Base-by-base conservation (phyloP, 2,797 vertebrate species). In the Pangasius larnaudii region DNA sequence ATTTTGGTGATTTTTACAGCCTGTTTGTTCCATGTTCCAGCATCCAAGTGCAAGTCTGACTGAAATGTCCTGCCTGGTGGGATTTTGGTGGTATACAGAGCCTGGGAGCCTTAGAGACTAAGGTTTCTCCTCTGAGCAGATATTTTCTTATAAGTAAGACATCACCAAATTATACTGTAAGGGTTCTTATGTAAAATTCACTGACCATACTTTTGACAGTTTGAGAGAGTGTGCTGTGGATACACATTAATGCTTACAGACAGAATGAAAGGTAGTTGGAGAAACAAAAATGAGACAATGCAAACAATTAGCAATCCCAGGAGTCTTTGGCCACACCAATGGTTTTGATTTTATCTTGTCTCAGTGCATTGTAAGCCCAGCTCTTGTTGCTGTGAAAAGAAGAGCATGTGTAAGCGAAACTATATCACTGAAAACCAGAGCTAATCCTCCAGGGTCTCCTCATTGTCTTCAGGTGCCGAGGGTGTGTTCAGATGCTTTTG, bases 401-500 rank as follows among this genome's bases (percentile, higher is more conserved):
- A 82, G 5, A 56, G 91, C 92, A 84, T 88, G 80, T 91, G 91
- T 91, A 95, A 92, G 91, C 92, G 93, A 92, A 89, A 93, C 90
- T 85, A 71, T 5, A 18, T 49, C 63, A 87, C 81, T 95, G 90
- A 95, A 94, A 90, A 88, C 92, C 77, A 93, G 91, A 93, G 92
- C 92, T 90, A 92, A 91, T 94, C 95, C 93, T 93, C 89, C 59
- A 6, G 87, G 75, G 85, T 71, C 56, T 33, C 1, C 7, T 56
- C 49, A 51, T 61, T 85, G 53, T 71, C 82, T 74, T 82, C 65
- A 33, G 19, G 33, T 90, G 86, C 91, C 74, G 86, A 72, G 77
- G 86, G 84, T 85, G 84, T 88, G 67, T 75, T 63, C 13, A 42
- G 53, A 67, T 56, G 77, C 71, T 61, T 27, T 49, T n/a, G 51